phyloP scores from a whole-genome alignment of 2,797 vertebrate genomes.

The Pseudochirops corinnae region DNA sequence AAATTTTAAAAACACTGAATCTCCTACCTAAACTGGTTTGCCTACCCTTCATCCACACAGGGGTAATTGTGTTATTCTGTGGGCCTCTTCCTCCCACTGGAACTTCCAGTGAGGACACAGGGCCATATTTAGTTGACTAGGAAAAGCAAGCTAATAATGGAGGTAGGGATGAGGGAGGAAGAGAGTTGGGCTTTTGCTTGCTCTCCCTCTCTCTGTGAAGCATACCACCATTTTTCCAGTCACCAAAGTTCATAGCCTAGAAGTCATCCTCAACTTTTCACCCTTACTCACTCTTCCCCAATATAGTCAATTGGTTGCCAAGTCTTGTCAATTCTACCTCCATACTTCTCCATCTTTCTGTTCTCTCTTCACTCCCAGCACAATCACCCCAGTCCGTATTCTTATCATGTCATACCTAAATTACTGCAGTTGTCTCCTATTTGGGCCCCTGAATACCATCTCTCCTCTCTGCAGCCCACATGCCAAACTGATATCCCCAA shows the following conservation, averaged over 20 bases:
- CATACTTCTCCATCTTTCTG: not conserved
- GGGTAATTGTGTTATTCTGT: not conserved
- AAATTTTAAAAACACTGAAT: slow-evolving; percentile 30
- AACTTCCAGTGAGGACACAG: not conserved
- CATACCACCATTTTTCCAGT: not conserved
- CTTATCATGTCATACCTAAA: not conserved
- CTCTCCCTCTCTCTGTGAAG: not conserved
- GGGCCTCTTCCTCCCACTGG: not conserved
- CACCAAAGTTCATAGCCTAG: not conserved
- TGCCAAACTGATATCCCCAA: not conserved
- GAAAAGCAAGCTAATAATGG: not conserved
- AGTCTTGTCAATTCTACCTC: too few relatives aligned
- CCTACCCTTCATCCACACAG: not conserved
- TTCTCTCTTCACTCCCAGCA: not conserved
- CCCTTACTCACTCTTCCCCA: not conserved
- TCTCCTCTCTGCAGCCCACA: not conserved
- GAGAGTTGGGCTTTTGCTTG: not conserved
- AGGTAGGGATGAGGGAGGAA: not conserved
- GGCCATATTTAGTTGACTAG: not conserved
- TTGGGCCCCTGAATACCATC: not conserved
- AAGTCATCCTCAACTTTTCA: not conserved
- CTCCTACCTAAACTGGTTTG: slow-evolving; percentile 45
- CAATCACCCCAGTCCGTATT: not conserved
- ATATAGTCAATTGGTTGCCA: too few relatives aligned
- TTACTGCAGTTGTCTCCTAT: not conserved